Percentiles rank a stretch among this genome's conserved stretches.
Conservation (phyloP, 1,140 invertebrate species). For the Thalassaphorura encarpata region DNA sequence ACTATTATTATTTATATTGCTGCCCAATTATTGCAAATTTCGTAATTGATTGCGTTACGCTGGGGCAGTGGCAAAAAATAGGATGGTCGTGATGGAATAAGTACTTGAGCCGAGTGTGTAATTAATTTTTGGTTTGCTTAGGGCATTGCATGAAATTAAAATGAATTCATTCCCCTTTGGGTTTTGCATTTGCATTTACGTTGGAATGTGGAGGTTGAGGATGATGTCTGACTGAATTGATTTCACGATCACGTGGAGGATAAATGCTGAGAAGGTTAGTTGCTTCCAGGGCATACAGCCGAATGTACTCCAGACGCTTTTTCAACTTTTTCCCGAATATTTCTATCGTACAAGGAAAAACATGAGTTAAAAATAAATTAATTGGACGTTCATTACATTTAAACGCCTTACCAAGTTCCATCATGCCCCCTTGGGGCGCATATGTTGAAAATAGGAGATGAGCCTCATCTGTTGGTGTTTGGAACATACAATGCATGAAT, state of each 20-base stretch:
- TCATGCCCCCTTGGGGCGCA: background rate
- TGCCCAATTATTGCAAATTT: no score
- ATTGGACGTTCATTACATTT: background rate
- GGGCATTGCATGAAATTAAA: no score
- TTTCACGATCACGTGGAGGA: slow-evolving; percentile 11
- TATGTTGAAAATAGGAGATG: background rate
- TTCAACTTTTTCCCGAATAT: slow-evolving; percentile 14
- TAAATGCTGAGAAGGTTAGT: slow-evolving; percentile 5
- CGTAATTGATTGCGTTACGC: no score
- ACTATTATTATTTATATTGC: no score
- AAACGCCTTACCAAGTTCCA: slow-evolving; percentile 8
- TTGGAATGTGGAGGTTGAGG: background rate
- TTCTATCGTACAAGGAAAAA: slow-evolving; percentile 10
- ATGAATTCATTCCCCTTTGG: no score
- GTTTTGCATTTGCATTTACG: background rate
- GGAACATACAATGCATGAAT: slow-evolving; percentile 15
- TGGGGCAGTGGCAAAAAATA: no score
- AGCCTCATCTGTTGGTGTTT: slow-evolving; percentile 7
- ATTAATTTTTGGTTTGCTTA: no score
- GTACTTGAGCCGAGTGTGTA: no score
- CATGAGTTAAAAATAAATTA: background rate
- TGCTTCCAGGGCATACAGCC: slow-evolving; percentile 20
- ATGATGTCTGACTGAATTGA: slow-evolving; percentile 3
- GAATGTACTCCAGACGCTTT: slow-evolving; percentile 14
- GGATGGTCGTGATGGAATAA: no score